These are phyloP conservation scores for Drosophila austrosaltans DNA, from an alignment of 2,888 invertebrate genomes.

Conservation along the genomic window DNA sequence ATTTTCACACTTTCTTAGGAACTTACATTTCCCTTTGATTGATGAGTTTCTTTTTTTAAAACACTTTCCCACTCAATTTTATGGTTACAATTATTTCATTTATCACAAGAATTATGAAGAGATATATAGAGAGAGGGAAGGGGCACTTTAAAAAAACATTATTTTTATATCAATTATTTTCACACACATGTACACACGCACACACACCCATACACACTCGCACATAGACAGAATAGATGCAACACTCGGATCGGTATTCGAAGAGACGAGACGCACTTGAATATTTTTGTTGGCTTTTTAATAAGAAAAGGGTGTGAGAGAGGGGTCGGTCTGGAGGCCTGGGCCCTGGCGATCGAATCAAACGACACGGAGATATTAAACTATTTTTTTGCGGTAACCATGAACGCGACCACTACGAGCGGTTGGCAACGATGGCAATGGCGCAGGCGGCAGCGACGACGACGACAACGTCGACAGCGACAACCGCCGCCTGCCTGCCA, in stretches of 20 bases:
- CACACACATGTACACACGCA: constrained; percentile 7
- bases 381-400: constrained; percentile 84
- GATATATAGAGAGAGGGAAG: too few relatives aligned
- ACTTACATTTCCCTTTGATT: neutral
- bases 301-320: neutral
- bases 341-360: constrained; percentile 81
- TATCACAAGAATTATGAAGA: neutral
- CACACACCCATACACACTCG: constrained; percentile 19
- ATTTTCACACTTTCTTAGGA: too few relatives aligned
- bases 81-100: neutral
- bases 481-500: constrained; percentile 27
- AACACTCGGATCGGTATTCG: neutral
- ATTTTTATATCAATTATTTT: constrained; percentile 7
- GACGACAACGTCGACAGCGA: constrained; percentile 66
- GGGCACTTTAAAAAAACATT: constrained; percentile 36
- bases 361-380: constrained; percentile 83
- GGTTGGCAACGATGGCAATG: constrained; percentile 73
- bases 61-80: constrained; percentile 1
- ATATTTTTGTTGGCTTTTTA: neutral
- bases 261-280: neutral
- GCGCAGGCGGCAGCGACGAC: constrained; percentile 61
- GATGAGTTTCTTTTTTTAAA: neutral
- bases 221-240: constrained; percentile 15
- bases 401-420: constrained; percentile 83
- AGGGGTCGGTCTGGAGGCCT: constrained; percentile 21